Conservation (phyloP, 2,888 invertebrate species). For the Ceraclea dissimilis region DNA sequence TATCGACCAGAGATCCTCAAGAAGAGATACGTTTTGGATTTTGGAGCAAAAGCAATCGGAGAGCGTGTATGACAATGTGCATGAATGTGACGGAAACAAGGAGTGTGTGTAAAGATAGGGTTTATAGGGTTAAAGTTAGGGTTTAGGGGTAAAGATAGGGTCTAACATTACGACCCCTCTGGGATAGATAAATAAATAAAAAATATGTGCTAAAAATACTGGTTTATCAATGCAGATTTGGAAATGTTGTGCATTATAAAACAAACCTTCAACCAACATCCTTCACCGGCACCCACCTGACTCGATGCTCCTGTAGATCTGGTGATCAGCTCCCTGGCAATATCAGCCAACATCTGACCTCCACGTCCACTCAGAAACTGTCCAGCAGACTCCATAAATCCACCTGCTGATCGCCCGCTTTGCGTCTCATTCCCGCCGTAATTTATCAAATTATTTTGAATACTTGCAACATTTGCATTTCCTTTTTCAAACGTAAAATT, state of each 20-base stretch:
- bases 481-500: background rate
- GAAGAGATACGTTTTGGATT: too few species aligned
- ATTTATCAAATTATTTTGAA: constrained; percentile 12
- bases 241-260: background rate
- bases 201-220: too few species aligned
- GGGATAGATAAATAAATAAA: too few species aligned
- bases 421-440: constrained; percentile 16
- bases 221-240: too few species aligned
- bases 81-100: too few species aligned
- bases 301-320: constrained; percentile 59
- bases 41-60: too few species aligned
- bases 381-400: constrained; percentile 40
- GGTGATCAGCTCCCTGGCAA: constrained; percentile 61
- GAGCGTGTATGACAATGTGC: too few species aligned
- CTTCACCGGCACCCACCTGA: constrained; percentile 47
- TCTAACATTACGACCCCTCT: too few species aligned
- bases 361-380: constrained; percentile 41
- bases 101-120: too few species aligned
- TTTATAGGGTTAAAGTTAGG: too few species aligned
- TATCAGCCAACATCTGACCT: constrained; percentile 48
- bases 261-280: constrained; percentile 14
- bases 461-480: constrained; percentile 6
- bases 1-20: too few species aligned
- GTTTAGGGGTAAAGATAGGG: too few species aligned
- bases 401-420: constrained; percentile 31